Evolutionary conservation across 2,888 invertebrate genomes (phyloP), one percentile per base, ranked within the genome.

Genomic region (Ferrisia virgata): DNA sequence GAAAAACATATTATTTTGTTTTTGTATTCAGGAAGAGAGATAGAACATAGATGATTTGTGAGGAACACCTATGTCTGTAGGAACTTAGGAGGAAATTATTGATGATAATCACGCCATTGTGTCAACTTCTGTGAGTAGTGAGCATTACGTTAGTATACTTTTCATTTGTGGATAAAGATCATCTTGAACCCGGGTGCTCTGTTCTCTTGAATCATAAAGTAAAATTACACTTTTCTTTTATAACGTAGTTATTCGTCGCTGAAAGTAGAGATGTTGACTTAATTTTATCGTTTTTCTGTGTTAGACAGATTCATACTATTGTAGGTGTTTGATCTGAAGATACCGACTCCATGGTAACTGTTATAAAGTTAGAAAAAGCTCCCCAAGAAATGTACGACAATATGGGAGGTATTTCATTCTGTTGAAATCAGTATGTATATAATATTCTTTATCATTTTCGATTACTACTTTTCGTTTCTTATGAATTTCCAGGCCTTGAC

Each of bases 21-120:
- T n/a, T 1, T 18, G 11, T 13, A 18, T 76, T 18, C 86, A 91
- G 90, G 98, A 99, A 89, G 99, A 99, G 89, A 92, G 98, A 86
- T 97, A 96, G 0, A 98, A 98, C 91, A 99, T 99, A 53, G 99
- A 99, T 91, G 99, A 99, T 89, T 91, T 99, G 84, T 91, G 99
- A 89, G 99, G 99, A 72, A 98, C 99, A 40, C 99, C 99, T 0
- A 99, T 99, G 99, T 98, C 98, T 8, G 99, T 99, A 31, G 99
- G 99, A 15, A 98, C 96, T 86, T 90, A 99, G 85, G 99, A 99
- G 89, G 99, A 99, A 90, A 98, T 99, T 85, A 99, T 99, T 87
- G 99, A 99, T 90, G 99, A 99, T 89, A 99, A 99, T 89, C 99
- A 99, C 90, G 99, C 99, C 3, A 99, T 99, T 89, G 99, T 99